Evolutionary conservation across 1,140 invertebrate genomes (phyloP).

Genomic region (Bombus cullumanus): DNA sequence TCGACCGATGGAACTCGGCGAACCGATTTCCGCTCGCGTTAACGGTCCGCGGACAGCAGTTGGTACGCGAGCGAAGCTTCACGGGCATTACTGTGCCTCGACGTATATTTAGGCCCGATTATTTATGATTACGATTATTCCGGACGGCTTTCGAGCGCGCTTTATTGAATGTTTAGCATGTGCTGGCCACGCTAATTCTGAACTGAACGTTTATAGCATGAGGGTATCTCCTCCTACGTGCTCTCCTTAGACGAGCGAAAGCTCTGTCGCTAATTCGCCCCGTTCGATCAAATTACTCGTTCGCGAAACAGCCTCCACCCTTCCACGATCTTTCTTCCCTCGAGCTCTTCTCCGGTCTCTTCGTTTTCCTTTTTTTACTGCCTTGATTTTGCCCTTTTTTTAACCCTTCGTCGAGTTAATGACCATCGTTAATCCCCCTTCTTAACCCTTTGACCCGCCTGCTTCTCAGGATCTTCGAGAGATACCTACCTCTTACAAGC

Average conservation of each 20-base stretch:
- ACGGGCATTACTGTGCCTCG: slow-evolving; percentile 69
- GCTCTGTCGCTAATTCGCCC: slow-evolving; percentile 65
- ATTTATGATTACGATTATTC: slow-evolving; percentile 82
- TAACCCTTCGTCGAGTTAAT: slow-evolving; percentile 47
- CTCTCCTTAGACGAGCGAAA: slow-evolving; percentile 65
- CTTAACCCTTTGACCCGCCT: slow-evolving; percentile 39
- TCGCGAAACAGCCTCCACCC: slow-evolving; percentile 43
- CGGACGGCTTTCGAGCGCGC: slow-evolving; percentile 76
- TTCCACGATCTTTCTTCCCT: not conserved
- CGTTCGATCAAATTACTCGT: slow-evolving; percentile 65
- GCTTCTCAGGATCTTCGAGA: not conserved
- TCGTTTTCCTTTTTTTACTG: too few species aligned
- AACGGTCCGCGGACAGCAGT: slow-evolving; percentile 75
- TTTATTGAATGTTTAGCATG: slow-evolving; percentile 82
- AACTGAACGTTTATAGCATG: slow-evolving; percentile 70
- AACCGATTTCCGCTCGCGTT: slow-evolving; percentile 70
- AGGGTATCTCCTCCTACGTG: slow-evolving; percentile 63
- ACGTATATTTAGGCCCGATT: slow-evolving; percentile 81
- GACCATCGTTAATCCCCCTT: slow-evolving; percentile 57
- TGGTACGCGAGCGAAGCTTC: slow-evolving; percentile 71
- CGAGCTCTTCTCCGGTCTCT: not conserved
- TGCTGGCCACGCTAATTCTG: slow-evolving; percentile 80
- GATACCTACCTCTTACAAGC: slow-evolving; percentile 40
- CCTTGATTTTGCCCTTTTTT: slow-evolving; percentile 27
- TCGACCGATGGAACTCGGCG: slow-evolving; percentile 9